phyloP scores from a whole-genome alignment of 2,888 invertebrate genomes.

The Celastrina argiolus region DNA sequence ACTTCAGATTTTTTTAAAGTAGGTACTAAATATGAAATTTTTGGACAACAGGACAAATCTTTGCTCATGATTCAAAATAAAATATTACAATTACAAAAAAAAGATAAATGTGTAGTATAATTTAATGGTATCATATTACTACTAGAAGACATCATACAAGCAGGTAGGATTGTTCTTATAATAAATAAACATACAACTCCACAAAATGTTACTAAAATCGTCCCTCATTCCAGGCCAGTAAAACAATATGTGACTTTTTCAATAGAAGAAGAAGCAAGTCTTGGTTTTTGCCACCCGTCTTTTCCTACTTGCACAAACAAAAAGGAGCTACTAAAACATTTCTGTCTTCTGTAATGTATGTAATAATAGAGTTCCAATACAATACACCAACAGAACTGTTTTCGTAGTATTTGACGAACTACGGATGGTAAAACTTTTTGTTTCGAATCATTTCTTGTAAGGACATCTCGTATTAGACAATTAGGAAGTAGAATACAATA shows the following conservation, averaged over 20 bases:
- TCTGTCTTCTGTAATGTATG: constrained; percentile 2
- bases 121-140: no score
- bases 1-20: no score
- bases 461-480: constrained; percentile 14
- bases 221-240: not conserved
- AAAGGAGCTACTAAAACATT: constrained; percentile 9
- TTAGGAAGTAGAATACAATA: constrained; percentile 12
- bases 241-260: not conserved
- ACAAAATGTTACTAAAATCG: not conserved
- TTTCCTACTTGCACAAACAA: constrained; percentile 16
- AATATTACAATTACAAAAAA: no score
- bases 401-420: constrained; percentile 12
- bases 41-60: no score
- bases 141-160: not conserved
- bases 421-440: constrained; percentile 16
- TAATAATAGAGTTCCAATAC: constrained; percentile 16
- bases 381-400: constrained; percentile 6
- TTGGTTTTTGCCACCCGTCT: not conserved
- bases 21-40: no score
- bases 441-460: constrained; percentile 11
- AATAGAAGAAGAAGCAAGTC: not conserved
- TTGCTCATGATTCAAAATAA: no score
- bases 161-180: not conserved
- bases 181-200: not conserved
- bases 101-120: no score